phyloP scores from a whole-genome alignment of 1,140 invertebrate species.

The Scaptomyza pallida region DNA sequence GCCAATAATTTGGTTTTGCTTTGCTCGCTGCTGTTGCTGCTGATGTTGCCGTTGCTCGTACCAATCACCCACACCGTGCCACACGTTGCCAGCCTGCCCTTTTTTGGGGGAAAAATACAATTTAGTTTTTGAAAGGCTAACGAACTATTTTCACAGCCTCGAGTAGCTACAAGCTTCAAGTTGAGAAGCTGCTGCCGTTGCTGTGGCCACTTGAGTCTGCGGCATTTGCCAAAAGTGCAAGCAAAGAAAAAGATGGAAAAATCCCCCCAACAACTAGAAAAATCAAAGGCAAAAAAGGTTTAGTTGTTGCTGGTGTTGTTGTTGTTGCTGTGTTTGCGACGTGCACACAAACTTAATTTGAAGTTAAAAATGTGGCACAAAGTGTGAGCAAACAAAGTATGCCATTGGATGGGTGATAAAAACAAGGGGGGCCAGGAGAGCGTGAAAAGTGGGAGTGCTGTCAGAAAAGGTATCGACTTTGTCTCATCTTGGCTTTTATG shows the following conservation, averaged over 20 bases:
- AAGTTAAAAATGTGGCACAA: conserved; percentile 76
- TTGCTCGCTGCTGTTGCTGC: conserved; percentile 20
- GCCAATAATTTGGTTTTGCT: conserved; percentile 76
- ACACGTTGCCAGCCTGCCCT: conserved; percentile 31
- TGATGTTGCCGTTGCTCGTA: conserved; percentile 37
- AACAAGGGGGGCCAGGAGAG: not conserved
- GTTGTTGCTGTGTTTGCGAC: conserved; percentile 72
- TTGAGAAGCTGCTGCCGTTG: conserved; percentile 21
- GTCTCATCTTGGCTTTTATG: conserved; percentile 72
- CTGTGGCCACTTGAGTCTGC: conserved; percentile 40
- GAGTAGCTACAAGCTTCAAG: conserved; percentile 36
- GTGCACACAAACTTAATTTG: conserved; percentile 81
- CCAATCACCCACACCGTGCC: conserved; percentile 69
- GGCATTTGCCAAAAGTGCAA: conserved; percentile 69
- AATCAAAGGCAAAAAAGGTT: conserved; percentile 68
- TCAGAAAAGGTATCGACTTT: conserved; percentile 48
- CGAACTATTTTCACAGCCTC: conserved; percentile 79
- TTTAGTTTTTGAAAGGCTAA: conserved; percentile 81
- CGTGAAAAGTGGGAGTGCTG: conserved; percentile 10
- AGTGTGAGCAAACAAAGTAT: conserved; percentile 54
- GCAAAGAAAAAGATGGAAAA: conserved; percentile 55
- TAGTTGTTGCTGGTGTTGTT: conserved; percentile 35
- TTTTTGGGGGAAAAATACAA: conserved; percentile 53
- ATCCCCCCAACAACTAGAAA: conserved; percentile 35
- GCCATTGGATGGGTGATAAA: not conserved